Percentiles rank a stretch among this genome's conserved stretches.
Conservation (phyloP, 2,888 invertebrate species). For the Drosophila percnosoma region DNA sequence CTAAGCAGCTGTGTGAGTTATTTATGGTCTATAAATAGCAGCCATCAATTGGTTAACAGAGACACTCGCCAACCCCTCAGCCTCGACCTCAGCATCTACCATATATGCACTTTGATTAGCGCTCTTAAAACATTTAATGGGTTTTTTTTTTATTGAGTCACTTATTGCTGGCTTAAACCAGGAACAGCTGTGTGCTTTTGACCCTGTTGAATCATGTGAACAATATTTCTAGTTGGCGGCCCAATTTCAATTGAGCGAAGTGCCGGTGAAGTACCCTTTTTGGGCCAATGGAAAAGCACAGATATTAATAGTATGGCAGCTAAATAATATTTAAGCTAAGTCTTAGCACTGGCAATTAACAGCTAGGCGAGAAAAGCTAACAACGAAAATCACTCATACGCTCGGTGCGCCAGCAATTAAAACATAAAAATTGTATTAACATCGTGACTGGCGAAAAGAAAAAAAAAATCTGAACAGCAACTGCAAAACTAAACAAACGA, state of each 20-base stretch:
- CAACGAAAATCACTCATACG: constrained; percentile 76
- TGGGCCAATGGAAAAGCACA: constrained; percentile 32
- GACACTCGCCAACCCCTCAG: neutral
- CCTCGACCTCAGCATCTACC: constrained; percentile 2
- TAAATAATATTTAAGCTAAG: constrained; percentile 52
- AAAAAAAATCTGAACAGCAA: constrained; percentile 1
- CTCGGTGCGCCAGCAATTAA: constrained; percentile 68
- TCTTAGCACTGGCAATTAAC: constrained; percentile 69
- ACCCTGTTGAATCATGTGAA: constrained; percentile 51
- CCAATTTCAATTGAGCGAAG: constrained; percentile 1
- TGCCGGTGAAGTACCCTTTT: constrained; percentile 61
- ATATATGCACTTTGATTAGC: constrained; percentile 59
- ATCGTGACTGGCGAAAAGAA: constrained; percentile 73
- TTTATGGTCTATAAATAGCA: constrained; percentile 60
- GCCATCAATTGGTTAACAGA: constrained; percentile 29
- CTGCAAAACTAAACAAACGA: constrained; percentile 29
- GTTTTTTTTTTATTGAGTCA: constrained; percentile 64
- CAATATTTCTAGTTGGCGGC: constrained; percentile 9
- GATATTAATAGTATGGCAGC: constrained; percentile 34
- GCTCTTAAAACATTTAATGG: constrained; percentile 57
- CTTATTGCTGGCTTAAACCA: constrained; percentile 30
- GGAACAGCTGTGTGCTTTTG: constrained; percentile 43
- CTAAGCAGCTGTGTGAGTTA: constrained; percentile 19
- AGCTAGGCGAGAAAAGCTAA: constrained; percentile 68
- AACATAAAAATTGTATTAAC: constrained; percentile 80